Evolutionary conservation across 1,140 invertebrate genomes (phyloP), one percentile per base, ranked within the genome.

Genomic region (Drosophila gunungcola): DNA sequence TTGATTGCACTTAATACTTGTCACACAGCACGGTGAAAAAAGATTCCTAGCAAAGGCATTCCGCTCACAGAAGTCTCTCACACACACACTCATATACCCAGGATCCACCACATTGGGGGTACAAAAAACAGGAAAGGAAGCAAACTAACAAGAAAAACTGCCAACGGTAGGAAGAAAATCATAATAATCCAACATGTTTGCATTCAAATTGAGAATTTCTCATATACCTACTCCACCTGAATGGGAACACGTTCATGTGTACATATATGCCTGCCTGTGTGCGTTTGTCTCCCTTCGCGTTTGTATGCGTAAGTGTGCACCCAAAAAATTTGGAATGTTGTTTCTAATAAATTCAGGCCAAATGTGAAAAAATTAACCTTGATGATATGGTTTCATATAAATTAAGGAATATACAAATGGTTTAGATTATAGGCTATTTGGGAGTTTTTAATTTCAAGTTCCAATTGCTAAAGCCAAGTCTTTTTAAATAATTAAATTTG

Each of bases 1-100:
- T 89, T 89, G 84, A 89, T 89, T 89, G 84, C 84, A 89, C 84
- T 89, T 89, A 89, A 89, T 89, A 89, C 84, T 89, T 89, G 84
- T 89, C 84, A 73, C 84, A 79, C 72, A 82, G 73, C 62, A 73
- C 56, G 62, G 36, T 41, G 38, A 32, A 34, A 60, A 58, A 54
- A 51, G 64, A 77, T 73, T 74, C 58, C 51, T 25, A 49, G 45
- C 76, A 78, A 55, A 80, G 54, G 54, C 78, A 77, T 55, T 57
- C 58, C 48, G 55, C 32, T 48, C 38, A 80, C 54, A 65, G 39
- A 53, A 32, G 55, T 6, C 29, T 6, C 7, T 42, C 27, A 53
- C 10, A 54, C 27, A 51, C 48, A 43, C 43, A 55, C 21, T 49
- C 62, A 46, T 41, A 32, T 41, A 27, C 65, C 41, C 51, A 41